Evolutionary conservation across 2,888 invertebrate genomes (phyloP), one percentile per base, ranked within the genome.

Genomic region (Mechanitis messenoides): DNA sequence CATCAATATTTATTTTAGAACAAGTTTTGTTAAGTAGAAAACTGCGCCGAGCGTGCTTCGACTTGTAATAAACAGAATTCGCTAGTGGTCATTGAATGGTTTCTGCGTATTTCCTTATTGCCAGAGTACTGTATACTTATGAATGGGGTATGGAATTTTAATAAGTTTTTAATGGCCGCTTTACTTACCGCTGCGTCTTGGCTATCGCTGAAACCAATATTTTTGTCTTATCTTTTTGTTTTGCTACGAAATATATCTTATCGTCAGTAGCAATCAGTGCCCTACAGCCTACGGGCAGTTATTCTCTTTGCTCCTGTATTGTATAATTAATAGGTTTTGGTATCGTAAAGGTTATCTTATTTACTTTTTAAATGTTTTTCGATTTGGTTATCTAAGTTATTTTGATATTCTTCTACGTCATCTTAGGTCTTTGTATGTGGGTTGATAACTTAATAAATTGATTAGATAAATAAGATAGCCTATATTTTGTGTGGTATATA

Each of bases 91-190:
- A 75, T 78, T 77, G 77, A 79, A 83, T 79, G 78, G 79, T 79
- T 88, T 88, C 89, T 80, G 79, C 81, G 87, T 87, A 89, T 87
- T 87, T 89, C 87, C 87, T 88, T 79, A 85, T 87, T 85, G 86
- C 84, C 80, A 74, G 72, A 78, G 72, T 74, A 75, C 75, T 72
- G 75, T 80, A 74, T 73, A 77, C 74, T 82, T 76, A 81, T 87
- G 85, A 87, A 87, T 87, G 87, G 74, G 83, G 78, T 72, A 69
- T 74, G 78, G 85, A 83, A 87, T 86, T 75, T 79, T 82, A 81
- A 87, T 81, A 71, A 75, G 74, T 71, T 70, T 71, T 73, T 72
- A 71, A 72, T 68, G 67, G 66, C 58, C 55, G 47, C 61, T 61
- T 67, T 61, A 70, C 64, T 68, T 63, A 55, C 55, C 56, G 56